Evolutionary conservation across 2,888 invertebrate genomes (phyloP), one percentile per base, ranked within the genome.

Genomic region (Blastobasis lacticolella): DNA sequence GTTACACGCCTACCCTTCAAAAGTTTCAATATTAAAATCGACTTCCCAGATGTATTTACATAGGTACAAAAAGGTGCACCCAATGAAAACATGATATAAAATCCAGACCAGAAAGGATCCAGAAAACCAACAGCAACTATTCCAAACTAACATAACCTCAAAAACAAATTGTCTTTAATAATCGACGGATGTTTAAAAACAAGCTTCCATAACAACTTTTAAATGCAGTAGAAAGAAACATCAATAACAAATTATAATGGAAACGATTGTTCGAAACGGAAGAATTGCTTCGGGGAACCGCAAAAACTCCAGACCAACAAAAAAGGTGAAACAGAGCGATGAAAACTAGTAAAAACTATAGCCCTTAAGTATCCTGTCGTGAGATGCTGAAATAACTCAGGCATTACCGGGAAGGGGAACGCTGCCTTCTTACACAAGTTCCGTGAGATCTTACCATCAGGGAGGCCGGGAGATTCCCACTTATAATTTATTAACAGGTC

Each of bases 401-500:
- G 54, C 64, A 67, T 67, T 69, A 69, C 40, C 40, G 44, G 37
- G 23, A 54, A 54, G 45, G 54, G 60, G 56, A 55, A 58, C 50
- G 47, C 49, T 57, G 53, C 38, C n/a, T 42, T 52, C 53, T 52
- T 56, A 58, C 40, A 44, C 45, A 40, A 58, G 59, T 77, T 72
- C 61, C 81, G 78, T 81, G 81, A 75, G 77, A 71, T 62, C 60
- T 59, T 60, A 60, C 75, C 81, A 82, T 84, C 76, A 75, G 42
- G n/a, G 42, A 59, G 59, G 49, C 53, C 58, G 66, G 67, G 60
- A 66, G 63, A 75, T 73, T 75, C 74, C 61, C 70, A 78, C 77
- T 73, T 75, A 78, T 88, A 81, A 85, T 87, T 86, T 88, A 87
- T 87, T 84, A 85, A 84, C 79, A 74, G 77, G 69, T 77, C 79